Percentiles rank a stretch among this genome's conserved stretches.
phyloP scores from a whole-genome alignment of 2,888 invertebrate genomes.

The Chrysina gloriosa region DNA sequence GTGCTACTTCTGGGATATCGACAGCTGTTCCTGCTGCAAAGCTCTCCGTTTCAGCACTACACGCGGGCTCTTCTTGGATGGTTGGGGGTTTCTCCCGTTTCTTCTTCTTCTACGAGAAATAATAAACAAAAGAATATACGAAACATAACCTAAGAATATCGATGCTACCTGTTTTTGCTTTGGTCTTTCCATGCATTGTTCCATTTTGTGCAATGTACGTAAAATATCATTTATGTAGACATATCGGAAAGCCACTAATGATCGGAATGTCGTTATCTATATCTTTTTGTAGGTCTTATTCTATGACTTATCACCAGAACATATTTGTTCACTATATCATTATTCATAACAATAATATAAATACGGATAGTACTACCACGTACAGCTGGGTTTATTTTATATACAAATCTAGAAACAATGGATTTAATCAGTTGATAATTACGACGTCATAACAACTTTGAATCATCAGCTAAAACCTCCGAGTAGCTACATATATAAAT shows the following conservation, averaged over 20 bases:
- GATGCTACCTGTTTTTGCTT: constrained; percentile 38
- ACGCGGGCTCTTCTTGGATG: background rate
- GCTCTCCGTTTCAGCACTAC: background rate
- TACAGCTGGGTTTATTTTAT: background rate
- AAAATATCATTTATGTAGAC: constrained; percentile 7
- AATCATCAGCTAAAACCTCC: background rate
- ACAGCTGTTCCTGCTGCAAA: background rate
- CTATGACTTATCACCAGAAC: constrained; percentile 4
- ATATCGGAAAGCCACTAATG: constrained; percentile 7
- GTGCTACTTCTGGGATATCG: background rate
- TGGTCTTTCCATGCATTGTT: constrained; percentile 34
- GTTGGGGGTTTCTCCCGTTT: constrained; percentile 9
- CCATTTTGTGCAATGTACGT: constrained; percentile 28
- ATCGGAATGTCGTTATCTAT: constrained; percentile 23
- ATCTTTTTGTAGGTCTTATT: constrained; percentile 3
- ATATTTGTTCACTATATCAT: background rate
- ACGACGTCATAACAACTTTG: background rate
- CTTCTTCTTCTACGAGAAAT: constrained; percentile 33
- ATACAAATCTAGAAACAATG: constrained; percentile 6
- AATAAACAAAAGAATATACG: background rate
- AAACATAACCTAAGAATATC: constrained; percentile 34
- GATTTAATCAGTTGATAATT: background rate
- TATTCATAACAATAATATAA: background rate
- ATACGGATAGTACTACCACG: background rate
- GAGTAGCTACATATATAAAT: too few relatives aligned